phyloP scores from a whole-genome alignment of 2,113 vertebrate genomes.

The Nothoprocta perdicaria region DNA sequence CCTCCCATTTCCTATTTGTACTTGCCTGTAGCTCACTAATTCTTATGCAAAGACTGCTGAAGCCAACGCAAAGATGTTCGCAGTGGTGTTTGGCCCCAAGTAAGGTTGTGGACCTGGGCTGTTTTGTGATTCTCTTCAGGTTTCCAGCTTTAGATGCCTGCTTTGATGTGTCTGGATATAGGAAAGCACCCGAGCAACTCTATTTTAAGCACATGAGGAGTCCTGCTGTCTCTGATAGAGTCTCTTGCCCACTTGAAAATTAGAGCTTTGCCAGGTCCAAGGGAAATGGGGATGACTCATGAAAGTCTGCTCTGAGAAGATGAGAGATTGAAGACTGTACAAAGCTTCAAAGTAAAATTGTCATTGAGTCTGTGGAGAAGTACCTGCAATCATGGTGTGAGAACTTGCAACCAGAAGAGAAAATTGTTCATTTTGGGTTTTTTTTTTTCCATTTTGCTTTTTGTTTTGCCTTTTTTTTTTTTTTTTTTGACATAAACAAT shows the following conservation, averaged over 20 bases:
- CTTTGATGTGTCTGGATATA: neutral
- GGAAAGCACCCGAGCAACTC: neutral
- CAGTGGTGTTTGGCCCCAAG: neutral
- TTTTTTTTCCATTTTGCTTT: neutral
- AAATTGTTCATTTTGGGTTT: neutral
- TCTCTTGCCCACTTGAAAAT: neutral
- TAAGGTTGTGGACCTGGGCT: neutral
- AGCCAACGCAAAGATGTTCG: neutral
- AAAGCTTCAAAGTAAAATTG: neutral
- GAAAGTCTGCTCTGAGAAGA: neutral
- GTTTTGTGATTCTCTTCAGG: neutral
- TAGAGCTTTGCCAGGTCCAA: neutral
- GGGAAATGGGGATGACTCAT: neutral
- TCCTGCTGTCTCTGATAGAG: neutral
- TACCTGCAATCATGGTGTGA: neutral
- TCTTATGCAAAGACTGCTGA: neutral
- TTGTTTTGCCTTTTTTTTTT: neutral
- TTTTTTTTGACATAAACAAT: neutral
- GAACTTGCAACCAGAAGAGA: neutral
- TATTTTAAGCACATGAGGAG: fast-evolving
- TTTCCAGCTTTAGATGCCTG: neutral
- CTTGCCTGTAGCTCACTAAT: neutral
- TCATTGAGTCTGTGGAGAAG: neutral
- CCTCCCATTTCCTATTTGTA: neutral
- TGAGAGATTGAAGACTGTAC: neutral